Conservation (phyloP, 2,888 invertebrate species). For the Archips xylosteana region DNA sequence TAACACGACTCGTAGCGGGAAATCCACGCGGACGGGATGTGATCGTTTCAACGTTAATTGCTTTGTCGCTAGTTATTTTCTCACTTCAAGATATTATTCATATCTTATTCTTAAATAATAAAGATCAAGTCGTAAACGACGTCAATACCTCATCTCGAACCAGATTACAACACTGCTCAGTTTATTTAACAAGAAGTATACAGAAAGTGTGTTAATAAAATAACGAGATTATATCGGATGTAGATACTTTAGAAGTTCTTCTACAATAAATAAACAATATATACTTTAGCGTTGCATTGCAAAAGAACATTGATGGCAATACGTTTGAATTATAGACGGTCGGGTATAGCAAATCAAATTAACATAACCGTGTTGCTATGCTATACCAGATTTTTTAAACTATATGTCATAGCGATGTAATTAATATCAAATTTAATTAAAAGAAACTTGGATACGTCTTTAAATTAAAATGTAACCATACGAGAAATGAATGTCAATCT, state of each 20-base stretch:
- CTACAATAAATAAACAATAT: background rate
- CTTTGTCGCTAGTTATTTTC: constrained; percentile 69
- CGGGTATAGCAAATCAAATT: background rate
- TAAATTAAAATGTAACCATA: background rate
- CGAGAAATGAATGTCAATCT: background rate
- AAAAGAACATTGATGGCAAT: constrained; percentile 6
- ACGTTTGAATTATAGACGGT: constrained; percentile 6
- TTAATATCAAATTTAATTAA: background rate
- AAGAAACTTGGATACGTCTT: background rate
- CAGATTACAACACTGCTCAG: background rate
- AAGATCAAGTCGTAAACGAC: constrained; percentile 6
- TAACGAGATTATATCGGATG: background rate
- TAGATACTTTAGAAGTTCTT: background rate
- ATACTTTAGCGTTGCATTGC: background rate
- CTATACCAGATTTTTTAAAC: background rate
- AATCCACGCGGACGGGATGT: constrained; percentile 82
- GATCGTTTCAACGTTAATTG: constrained; percentile 79
- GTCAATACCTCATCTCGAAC: background rate
- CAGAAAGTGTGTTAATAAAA: background rate
- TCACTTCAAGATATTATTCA: constrained; percentile 46
- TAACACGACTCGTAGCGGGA: constrained; percentile 81
- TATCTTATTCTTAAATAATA: constrained; percentile 46
- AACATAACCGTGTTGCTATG: background rate
- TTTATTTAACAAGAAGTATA: background rate
- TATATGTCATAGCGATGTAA: background rate